Percentiles rank a stretch among this genome's conserved stretches.
Evolutionary conservation across 53 echinoderm and acorn worm genomes (phyloP).

Genomic region (Henricia sp.): DNA sequence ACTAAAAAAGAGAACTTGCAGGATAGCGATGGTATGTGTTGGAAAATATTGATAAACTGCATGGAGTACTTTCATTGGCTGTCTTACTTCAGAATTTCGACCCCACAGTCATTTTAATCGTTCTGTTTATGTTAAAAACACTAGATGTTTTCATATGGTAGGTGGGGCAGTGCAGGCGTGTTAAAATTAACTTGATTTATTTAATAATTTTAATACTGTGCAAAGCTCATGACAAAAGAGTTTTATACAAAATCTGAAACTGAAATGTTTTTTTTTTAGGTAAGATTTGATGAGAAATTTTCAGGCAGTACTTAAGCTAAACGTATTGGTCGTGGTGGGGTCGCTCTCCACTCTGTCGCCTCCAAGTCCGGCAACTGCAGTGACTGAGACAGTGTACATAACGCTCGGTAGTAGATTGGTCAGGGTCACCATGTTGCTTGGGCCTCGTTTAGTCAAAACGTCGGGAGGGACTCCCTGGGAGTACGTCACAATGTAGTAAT

Average conservation of each 20-base stretch:
- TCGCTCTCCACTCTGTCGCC: not conserved
- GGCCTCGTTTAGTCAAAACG: not conserved
- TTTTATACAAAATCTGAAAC: too few relatives aligned
- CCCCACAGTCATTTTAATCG: not conserved
- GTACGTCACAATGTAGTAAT: slow-evolving; percentile 27
- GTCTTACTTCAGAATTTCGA: not conserved
- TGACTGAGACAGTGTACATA: slow-evolving; percentile 22
- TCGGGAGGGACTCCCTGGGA: not conserved
- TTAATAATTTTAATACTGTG: not conserved
- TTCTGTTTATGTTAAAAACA: not conserved
- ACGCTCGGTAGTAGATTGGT: not conserved
- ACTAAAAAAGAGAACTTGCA: too few relatives aligned
- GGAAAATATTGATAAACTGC: too few relatives aligned
- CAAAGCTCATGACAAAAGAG: not conserved
- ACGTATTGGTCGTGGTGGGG: not conserved
- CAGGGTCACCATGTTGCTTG: not conserved
- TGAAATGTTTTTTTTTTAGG: too few relatives aligned
- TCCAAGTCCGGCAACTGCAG: slow-evolving; percentile 46
- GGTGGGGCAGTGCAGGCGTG: not conserved
- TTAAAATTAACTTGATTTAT: not conserved
- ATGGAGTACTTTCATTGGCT: too few relatives aligned
- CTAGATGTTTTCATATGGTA: not conserved
- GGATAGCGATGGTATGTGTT: too few relatives aligned
- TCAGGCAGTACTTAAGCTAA: slow-evolving; percentile 37
- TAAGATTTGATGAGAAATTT: not conserved